Conservation (phyloP, 2,797 vertebrate species). For the Brotula barbata region DNA sequence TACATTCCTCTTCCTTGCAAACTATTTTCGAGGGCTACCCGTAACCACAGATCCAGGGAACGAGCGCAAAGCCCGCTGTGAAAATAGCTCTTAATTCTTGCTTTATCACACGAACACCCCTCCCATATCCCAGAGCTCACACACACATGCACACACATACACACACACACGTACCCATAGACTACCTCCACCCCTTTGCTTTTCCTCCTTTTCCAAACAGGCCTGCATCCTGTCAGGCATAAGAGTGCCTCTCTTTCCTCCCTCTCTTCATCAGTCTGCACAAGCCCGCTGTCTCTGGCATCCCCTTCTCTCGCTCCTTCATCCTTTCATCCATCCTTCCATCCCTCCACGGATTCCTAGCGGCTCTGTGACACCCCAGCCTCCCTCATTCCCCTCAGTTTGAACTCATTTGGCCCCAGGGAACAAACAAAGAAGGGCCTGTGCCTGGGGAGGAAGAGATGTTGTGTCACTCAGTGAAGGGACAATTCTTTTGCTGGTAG, state of each 20-base stretch:
- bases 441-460: constrained; percentile 75
- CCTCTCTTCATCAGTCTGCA: constrained; percentile 16
- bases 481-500: constrained; percentile 71
- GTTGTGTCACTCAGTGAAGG: constrained; percentile 71
- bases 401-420: constrained; percentile 71
- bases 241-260: constrained; percentile 32
- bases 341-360: constrained; percentile 47
- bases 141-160: constrained; percentile 9
- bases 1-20: constrained; percentile 24
- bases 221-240: constrained; percentile 71
- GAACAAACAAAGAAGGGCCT: constrained; percentile 73
- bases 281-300: constrained; percentile 20
- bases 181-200: constrained; percentile 26
- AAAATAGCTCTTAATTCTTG: constrained; percentile 60
- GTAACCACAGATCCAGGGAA: constrained; percentile 60
- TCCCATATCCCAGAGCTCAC: constrained; percentile 21
- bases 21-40: constrained; percentile 50
- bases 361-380: constrained; percentile 8
- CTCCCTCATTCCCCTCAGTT: constrained; percentile 64
- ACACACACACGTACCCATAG: constrained; percentile 4
- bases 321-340: constrained; percentile 14
- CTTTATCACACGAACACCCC: constrained; percentile 36
- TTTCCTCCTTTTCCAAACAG: constrained; percentile 62
- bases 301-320: constrained; percentile 19
- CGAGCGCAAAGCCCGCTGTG: constrained; percentile 56